Conservation (phyloP, 2,113 vertebrate genomes). For the Corythaeola cristata region DNA sequence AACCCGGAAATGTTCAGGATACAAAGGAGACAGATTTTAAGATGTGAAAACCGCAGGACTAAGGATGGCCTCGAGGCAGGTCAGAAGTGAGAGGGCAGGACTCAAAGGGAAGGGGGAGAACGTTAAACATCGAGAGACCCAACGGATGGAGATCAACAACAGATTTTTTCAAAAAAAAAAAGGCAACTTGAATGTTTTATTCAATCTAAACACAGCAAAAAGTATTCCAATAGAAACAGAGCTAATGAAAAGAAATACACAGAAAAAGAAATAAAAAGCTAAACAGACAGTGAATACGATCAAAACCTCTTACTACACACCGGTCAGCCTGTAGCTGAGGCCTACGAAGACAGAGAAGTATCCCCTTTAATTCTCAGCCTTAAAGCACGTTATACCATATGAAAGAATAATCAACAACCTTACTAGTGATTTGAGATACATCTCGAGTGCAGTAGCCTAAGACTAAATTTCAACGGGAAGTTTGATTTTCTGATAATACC, state of each 20-base stretch:
- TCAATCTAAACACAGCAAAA: background rate
- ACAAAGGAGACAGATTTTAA: background rate
- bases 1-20: background rate
- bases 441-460: background rate
- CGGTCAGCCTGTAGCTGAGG: background rate
- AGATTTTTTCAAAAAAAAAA: background rate
- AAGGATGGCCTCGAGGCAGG: background rate
- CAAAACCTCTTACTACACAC: background rate
- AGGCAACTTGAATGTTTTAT: background rate
- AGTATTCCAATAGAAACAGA: background rate
- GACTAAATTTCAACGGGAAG: background rate
- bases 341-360: background rate
- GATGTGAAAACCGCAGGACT: background rate
- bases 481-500: background rate
- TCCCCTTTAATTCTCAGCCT: background rate
- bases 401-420: background rate
- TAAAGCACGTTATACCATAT: background rate
- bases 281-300: background rate
- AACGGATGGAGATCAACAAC: accelerated
- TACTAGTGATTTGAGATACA: background rate
- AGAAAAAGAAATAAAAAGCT: background rate
- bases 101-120: background rate
- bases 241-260: background rate
- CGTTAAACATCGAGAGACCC: background rate
- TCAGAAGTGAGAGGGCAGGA: background rate